phyloP scores from a whole-genome alignment of 1,140 invertebrate genomes.

The Holotrichia oblita region DNA sequence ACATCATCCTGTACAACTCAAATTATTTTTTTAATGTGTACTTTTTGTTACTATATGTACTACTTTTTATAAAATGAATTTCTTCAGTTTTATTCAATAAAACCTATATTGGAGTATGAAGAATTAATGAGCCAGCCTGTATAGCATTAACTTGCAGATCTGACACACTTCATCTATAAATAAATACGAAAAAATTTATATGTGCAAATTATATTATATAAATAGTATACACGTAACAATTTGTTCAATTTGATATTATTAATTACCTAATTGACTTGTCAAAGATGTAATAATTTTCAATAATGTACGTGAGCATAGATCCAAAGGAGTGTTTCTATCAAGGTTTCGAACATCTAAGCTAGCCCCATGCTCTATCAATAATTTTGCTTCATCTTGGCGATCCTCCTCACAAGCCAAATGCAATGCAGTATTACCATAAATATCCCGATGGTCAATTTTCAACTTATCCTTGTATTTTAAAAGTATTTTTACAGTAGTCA shows the following conservation, averaged over 20 bases:
- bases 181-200: too few relatives aligned
- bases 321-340: constrained; percentile 75
- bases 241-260: not conserved
- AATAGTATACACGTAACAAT: too few relatives aligned
- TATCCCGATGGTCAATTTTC: constrained; percentile 67
- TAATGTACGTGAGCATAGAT: constrained; percentile 66
- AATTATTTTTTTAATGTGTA: too few relatives aligned
- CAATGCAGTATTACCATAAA: constrained; percentile 76
- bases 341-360: constrained; percentile 72
- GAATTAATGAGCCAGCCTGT: too few relatives aligned
- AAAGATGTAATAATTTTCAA: constrained; percentile 39
- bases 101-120: too few relatives aligned
- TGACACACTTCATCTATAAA: too few relatives aligned
- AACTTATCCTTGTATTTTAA: constrained; percentile 65
- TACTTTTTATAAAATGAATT: too few relatives aligned
- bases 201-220: too few relatives aligned
- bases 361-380: constrained; percentile 76
- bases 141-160: too few relatives aligned
- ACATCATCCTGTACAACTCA: too few relatives aligned
- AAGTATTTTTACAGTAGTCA: constrained; percentile 75
- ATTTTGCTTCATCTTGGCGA: constrained; percentile 72
- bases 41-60: too few relatives aligned
- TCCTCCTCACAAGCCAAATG: constrained; percentile 89
- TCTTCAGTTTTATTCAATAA: too few relatives aligned
- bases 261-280: not conserved